phyloP scores from a whole-genome alignment of 2,888 invertebrate genomes.

The Cryptocheilus praepositus region DNA sequence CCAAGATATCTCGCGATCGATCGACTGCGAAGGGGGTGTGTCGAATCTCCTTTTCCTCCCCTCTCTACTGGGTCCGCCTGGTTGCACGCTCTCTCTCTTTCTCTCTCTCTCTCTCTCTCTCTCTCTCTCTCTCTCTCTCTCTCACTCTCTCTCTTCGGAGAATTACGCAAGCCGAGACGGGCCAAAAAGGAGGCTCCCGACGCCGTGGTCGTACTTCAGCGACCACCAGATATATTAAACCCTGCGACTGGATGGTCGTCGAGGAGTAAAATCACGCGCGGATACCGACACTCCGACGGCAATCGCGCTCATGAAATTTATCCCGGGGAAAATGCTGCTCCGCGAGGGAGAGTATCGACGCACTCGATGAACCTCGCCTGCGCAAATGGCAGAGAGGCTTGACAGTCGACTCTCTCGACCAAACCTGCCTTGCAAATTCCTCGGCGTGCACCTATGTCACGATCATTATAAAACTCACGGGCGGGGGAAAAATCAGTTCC shows the following conservation, averaged over 20 bases:
- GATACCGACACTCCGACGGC: neutral
- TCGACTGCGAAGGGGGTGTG: conserved; percentile 60
- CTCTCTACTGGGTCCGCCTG: conserved; percentile 32
- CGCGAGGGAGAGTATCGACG: neutral
- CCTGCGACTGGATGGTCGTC: conserved; percentile 34
- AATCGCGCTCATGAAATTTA: conserved; percentile 3
- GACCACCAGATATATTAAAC: conserved; percentile 30
- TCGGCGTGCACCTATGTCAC: no score
- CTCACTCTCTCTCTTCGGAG: conserved; percentile 46
- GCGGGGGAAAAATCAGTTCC: no score
- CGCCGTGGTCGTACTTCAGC: conserved; percentile 26
- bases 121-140: conserved; percentile 1
- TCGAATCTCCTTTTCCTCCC: conserved; percentile 42
- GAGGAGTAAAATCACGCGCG: conserved; percentile 3
- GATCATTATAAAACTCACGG: no score
- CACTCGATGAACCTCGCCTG: neutral
- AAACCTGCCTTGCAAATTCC: no score
- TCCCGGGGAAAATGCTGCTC: neutral
- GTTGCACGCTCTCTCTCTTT: conserved; percentile 35
- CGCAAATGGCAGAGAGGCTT: conserved; percentile 1
- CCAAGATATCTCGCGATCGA: conserved; percentile 59
- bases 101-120: conserved; percentile 33
- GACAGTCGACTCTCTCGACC: no score
- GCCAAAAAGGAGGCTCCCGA: conserved; percentile 27
- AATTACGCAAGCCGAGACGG: conserved; percentile 47